Evolutionary conservation across 2,888 invertebrate genomes (phyloP).

Genomic region (Epirrita christyi): DNA sequence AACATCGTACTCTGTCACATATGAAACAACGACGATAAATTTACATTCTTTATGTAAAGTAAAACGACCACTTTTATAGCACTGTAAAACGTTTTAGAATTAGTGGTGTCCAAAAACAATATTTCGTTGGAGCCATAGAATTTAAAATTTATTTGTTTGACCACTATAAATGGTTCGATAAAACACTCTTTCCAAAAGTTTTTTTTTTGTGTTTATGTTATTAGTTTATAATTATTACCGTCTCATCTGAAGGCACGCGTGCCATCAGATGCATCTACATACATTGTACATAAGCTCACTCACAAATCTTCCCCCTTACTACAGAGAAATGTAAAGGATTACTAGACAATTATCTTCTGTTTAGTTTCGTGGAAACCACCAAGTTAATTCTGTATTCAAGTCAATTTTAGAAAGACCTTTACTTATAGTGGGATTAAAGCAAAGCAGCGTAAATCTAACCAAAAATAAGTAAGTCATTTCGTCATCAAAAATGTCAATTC

Average conservation of each 20-base stretch:
- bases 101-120: constrained; percentile 62
- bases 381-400: constrained; percentile 48
- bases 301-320: constrained; percentile 64
- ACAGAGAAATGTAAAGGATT: constrained; percentile 68
- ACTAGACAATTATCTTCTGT: constrained; percentile 63
- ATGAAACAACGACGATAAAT: constrained; percentile 72
- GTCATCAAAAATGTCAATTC: background rate
- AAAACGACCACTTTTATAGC: constrained; percentile 64
- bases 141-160: constrained; percentile 55
- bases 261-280: no score
- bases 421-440: constrained; percentile 13
- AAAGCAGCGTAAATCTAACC: background rate
- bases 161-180: constrained; percentile 39
- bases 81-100: constrained; percentile 64
- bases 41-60: constrained; percentile 67
- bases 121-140: constrained; percentile 59
- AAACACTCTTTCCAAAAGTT: no score
- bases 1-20: constrained; percentile 59
- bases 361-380: constrained; percentile 56
- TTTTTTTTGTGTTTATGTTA: no score
- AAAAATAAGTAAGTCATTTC: background rate
- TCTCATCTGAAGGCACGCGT: constrained; percentile 31
- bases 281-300: constrained; percentile 58
- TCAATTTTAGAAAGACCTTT: constrained; percentile 50
- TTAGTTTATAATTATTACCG: constrained; percentile 2